Conservation (phyloP, 2,888 invertebrate species). For the Synergus japonicus region DNA sequence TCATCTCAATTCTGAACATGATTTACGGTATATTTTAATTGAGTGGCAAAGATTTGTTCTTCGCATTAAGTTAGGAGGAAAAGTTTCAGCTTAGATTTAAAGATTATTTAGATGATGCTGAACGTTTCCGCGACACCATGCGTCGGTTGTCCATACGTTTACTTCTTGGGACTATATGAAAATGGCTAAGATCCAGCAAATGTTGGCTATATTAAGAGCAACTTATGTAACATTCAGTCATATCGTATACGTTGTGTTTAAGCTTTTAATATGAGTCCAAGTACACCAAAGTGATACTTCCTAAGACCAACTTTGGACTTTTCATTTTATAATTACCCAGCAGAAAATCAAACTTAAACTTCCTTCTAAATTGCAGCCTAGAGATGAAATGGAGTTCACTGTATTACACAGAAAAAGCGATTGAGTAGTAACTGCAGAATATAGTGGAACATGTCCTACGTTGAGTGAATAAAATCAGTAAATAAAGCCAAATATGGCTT, state of each 20-base stretch:
- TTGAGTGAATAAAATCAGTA: no score
- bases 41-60: not conserved
- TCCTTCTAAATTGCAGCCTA: no score
- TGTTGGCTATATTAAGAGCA: slow-evolving; percentile 69
- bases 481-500: no score
- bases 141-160: slow-evolving; percentile 36
- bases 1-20: not conserved
- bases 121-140: slow-evolving; percentile 39
- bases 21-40: not conserved
- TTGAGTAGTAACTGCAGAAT: no score
- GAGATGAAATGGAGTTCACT: no score
- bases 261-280: slow-evolving; percentile 27
- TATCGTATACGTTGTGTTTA: slow-evolving; percentile 51
- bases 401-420: no score
- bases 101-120: slow-evolving; percentile 31
- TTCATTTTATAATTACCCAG: no score
- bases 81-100: slow-evolving; percentile 34
- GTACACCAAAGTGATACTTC: not conserved
- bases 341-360: no score
- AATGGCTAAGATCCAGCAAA: slow-evolving; percentile 69
- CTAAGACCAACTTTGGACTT: not conserved
- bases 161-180: slow-evolving; percentile 52
- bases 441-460: no score
- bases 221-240: slow-evolving; percentile 68
- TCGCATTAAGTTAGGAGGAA: slow-evolving; percentile 10